Base-by-base conservation (phyloP, 92 coral and sea anemone species). In the Nematostella vectensis region DNA sequence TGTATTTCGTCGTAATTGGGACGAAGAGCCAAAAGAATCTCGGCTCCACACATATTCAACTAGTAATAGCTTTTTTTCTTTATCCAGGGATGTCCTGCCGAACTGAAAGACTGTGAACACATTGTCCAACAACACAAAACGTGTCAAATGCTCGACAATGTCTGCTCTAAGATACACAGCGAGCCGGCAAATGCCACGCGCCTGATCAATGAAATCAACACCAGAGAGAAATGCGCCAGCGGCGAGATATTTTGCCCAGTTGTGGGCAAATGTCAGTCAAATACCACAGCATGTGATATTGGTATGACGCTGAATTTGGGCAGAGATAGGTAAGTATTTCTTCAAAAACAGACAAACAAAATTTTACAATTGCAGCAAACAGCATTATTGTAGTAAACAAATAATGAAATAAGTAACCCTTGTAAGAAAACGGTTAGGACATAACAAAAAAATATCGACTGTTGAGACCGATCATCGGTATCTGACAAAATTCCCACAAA, bases 61-160 rank as follows among this genome's bases (percentile, higher is more conserved):
- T 36, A 8, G 42, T 36, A 36, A 36, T 36, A 36, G 42, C 15
- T 8, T 36, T 45, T 45, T 11, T 45, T 45, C 51, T 45, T 17
- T 45, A 4, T 45, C 18, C 51, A 45, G 51, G 40, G 51, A 11
- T 54, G 59, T 17, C 59, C 59, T 2, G 3, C 19, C 2, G 39
- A 60, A 4, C 54, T 44, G 1, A 37, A 45, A 23, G 54, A 45
- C 4, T 60, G 66, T 31, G 66, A 43, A 11, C 21, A 60, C 13
- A 30, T 44, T 27, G 48, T 48, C 54, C n/a, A 18, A 2, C 24
- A 31, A 10, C 54, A 50, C 29, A 29, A 44, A 15, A 4, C 40
- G 6, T 60, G 66, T 31, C 31, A 48, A 13, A 42, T 43, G 4
- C 66, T 60, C 2, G 51, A 47, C 22, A 31, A 48, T 1, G 1